A percentile compares a stretch with the other conserved stretches of the same genome.
These are phyloP conservation scores for Hemistola chrysoprasaria DNA, from an alignment of 2,888 invertebrate genomes.

Conservation along the genomic window DNA sequence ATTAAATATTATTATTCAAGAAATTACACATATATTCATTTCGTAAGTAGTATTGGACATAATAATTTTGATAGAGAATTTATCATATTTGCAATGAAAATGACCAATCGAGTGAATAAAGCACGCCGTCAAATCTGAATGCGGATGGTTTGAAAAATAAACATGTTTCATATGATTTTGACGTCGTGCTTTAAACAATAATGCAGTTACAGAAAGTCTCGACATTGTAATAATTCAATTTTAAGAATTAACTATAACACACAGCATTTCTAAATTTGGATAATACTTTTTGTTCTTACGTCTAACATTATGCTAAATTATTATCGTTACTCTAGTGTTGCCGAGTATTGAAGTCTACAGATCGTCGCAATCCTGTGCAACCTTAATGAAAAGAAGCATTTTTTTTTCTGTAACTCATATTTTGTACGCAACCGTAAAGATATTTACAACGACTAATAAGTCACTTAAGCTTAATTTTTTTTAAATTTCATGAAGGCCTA, in stretches of 20 bases:
- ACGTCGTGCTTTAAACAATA: constrained; percentile 43
- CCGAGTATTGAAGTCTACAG: constrained; percentile 59
- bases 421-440: constrained; percentile 47
- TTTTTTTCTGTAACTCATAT: constrained; percentile 28
- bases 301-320: constrained; percentile 71
- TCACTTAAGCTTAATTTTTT: constrained; percentile 61
- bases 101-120: constrained; percentile 33
- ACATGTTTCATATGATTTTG: constrained; percentile 31
- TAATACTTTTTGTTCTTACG: constrained; percentile 78
- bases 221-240: constrained; percentile 56
- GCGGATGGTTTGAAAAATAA: constrained; percentile 36
- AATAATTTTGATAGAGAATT: constrained; percentile 38
- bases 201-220: constrained; percentile 32
- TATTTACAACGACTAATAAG: constrained; percentile 69
- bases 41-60: constrained; percentile 37
- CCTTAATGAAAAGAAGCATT: constrained; percentile 53
- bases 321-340: constrained; percentile 70
- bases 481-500: too few relatives aligned
- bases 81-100: constrained; percentile 22
- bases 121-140: constrained; percentile 45
- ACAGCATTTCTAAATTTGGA: constrained; percentile 77
- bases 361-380: constrained; percentile 57
- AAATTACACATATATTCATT: constrained; percentile 37
- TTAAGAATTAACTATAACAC: constrained; percentile 66
- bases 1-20: constrained; percentile 28